phyloP scores from a whole-genome alignment of 1,140 invertebrate genomes.

The Orussus abietinus region DNA sequence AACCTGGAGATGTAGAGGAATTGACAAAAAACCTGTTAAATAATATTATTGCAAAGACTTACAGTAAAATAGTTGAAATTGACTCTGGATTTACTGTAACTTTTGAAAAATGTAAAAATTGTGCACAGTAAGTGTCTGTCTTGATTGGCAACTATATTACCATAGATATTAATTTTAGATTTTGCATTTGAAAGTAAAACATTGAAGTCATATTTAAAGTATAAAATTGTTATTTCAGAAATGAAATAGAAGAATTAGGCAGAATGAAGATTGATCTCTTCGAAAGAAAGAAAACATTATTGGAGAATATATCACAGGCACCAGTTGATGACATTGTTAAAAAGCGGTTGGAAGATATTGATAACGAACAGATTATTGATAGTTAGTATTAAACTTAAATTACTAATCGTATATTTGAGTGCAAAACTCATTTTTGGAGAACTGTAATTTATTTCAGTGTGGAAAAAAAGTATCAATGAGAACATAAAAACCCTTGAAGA shows the following conservation, averaged over 20 bases:
- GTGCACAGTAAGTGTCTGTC: slow-evolving; percentile 22
- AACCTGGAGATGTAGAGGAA: slow-evolving; percentile 15
- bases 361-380: slow-evolving; percentile 29
- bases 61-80: slow-evolving; percentile 10
- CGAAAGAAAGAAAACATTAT: slow-evolving; percentile 22
- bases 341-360: slow-evolving; percentile 24
- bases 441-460: slow-evolving; percentile 29
- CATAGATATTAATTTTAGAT: not conserved
- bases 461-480: slow-evolving; percentile 23
- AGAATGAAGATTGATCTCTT: slow-evolving; percentile 26
- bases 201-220: slow-evolving; percentile 4
- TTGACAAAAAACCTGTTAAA: slow-evolving; percentile 24
- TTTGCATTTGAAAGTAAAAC: not conserved
- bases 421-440: not conserved
- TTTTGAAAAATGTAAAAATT: slow-evolving; percentile 17
- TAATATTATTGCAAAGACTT: slow-evolving; percentile 15
- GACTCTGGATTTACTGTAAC: slow-evolving; percentile 16
- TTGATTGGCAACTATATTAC: slow-evolving; percentile 4
- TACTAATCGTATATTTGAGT: not conserved
- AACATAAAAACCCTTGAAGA: slow-evolving; percentile 17
- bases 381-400: slow-evolving; percentile 20
- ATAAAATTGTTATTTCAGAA: slow-evolving; percentile 17
- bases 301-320: slow-evolving; percentile 14
- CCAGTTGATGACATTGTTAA: slow-evolving; percentile 27
- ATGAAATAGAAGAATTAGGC: slow-evolving; percentile 18